Evolutionary conservation across 1,140 invertebrate species (phyloP), one percentile per base, ranked within the genome.

Genomic region (Rhagoletis pomonella): DNA sequence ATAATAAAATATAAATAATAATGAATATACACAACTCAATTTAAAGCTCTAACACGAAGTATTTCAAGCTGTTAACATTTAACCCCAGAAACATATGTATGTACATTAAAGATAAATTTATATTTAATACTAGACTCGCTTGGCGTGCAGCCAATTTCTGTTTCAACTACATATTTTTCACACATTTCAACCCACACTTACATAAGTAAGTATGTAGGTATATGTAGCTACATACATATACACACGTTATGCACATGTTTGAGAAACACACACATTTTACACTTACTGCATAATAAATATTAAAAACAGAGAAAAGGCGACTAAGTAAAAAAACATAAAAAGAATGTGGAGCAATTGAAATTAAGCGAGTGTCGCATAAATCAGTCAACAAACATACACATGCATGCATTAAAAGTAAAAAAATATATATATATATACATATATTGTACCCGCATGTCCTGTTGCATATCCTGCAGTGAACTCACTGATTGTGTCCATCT

Each of bases 291-390:
- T n/a, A n/a, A n/a, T n/a, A n/a, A n/a, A n/a, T n/a, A n/a, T n/a
- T n/a, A n/a, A n/a, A n/a, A n/a, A n/a, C n/a, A 55, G 50, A 6
- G 50, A 55, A 55, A 55, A 55, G n/a, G n/a, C n/a, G n/a, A 55
- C 50, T 55, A 55, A 55, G 9, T 55, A 55, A 55, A 55, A 55
- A 4, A 55, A 55, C n/a, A 55, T 55, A 55, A n/a, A n/a, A n/a
- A 14, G 14, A 69, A 69, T 9, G 7, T 39, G 65, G 0, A 47
- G 67, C 67, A 44, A 73, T 73, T 73, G 67, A 73, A 73, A 73
- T 73, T 73, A n/a, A 73, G 67, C 39, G 42, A 14, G 67, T 73
- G 67, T 73, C 67, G 39, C 39, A 73, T 47, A 73, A 73, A 73
- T 73, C 67, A 73, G 42, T 9, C n/a, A 73, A 9, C 4, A 47